Base-by-base conservation (phyloP, 2,797 vertebrate genomes). In the Pyrocephalus nanus region DNA sequence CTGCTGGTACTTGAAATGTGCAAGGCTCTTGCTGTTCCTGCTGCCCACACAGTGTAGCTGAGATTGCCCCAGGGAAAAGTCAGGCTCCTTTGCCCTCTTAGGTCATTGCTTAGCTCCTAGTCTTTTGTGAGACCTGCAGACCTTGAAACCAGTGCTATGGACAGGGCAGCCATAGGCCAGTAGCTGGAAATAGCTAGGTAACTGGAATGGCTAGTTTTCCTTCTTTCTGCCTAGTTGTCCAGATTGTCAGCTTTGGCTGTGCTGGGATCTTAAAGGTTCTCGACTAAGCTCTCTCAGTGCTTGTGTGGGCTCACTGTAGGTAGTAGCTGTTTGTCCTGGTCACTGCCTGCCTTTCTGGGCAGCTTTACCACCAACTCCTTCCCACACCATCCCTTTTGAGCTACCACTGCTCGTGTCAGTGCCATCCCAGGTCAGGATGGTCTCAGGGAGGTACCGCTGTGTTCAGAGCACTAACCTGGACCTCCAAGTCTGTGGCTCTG, bases 371-470 rank as follows among this genome's bases (percentile, higher is more conserved):
- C 17, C 29, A 7, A 25, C n/a, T 79, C 40, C 42, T 51, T n/a
- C 40, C 19, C 45, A 66, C 12, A 7, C 30, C 7, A 2, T 45
- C 27, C 16, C 43, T 88, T 77, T 1, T 1, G 15, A 86, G 73
- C 62, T 64, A 12, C n/a, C 5, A 0, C 12, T 25, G 26, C 42
- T 69, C 0, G 0, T 11, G 9, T 17, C 58, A 29, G 57, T 10
- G 7, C 12, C 61, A 7, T 45, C 22, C 26, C 4, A 0, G 12
- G 4, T 32, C 75, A 38, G 53, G 57, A 61, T 67, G 36, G 15
- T 70, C 55, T 40, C 27, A 16, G 57, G 34, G 26, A 29, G 22
- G 36, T 32, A 42, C 12, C 0, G 2, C 53, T 60, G 17, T 12
- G 45, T 61, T 51, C n/a, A 6, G 51, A 58, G 29, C 6, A 25